Percentiles rank a stretch among this genome's conserved stretches.
Conservation (phyloP, 2,113 vertebrate species). For the Marcusenius ussheri region DNA sequence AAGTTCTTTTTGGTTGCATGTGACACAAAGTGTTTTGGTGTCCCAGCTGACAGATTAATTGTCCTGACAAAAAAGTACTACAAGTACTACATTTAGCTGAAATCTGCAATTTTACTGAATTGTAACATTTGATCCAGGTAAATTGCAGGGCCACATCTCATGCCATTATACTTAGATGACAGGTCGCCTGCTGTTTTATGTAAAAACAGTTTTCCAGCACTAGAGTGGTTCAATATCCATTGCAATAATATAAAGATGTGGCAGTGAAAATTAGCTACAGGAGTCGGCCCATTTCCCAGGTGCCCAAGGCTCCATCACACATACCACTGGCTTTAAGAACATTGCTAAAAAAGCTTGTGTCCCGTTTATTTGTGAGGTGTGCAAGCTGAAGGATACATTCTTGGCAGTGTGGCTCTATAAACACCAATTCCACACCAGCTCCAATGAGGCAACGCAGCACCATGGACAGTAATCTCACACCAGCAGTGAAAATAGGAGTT, state of each 20-base stretch:
- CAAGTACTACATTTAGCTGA: neutral
- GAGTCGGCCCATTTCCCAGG: neutral
- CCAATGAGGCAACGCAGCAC: neutral
- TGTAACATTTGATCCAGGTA: neutral
- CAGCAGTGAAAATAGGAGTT: neutral
- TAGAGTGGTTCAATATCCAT: neutral
- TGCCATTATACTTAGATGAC: neutral
- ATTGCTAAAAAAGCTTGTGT: neutral
- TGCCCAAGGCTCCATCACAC: neutral
- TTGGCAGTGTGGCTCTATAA: neutral
- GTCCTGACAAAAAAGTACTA: neutral
- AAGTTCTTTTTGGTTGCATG: neutral
- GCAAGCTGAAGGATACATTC: neutral
- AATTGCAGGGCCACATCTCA: neutral
- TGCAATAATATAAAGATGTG: neutral
- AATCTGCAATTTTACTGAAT: neutral
- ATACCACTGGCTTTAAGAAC: neutral
- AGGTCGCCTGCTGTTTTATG: neutral
- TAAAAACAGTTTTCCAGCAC: neutral
- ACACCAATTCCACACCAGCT: neutral
- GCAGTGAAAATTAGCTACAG: neutral
- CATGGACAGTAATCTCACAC: neutral
- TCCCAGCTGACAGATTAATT: neutral
- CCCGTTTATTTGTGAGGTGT: neutral
- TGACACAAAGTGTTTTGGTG: neutral